phyloP scores from a whole-genome alignment of 2,797 vertebrate genomes.

The Ptychobarbus kaznakovi region DNA sequence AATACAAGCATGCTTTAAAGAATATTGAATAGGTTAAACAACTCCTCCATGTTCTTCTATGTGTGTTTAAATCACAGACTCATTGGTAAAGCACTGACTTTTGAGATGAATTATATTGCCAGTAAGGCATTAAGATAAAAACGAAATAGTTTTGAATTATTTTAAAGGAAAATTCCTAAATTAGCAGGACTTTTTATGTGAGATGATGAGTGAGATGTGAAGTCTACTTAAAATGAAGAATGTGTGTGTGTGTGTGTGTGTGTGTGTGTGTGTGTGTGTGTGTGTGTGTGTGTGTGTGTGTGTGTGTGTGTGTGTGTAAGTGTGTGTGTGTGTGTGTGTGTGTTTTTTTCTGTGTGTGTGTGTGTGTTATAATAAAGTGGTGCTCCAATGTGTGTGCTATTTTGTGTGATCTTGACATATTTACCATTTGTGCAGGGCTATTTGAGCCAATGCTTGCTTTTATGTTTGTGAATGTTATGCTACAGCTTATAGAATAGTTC shows the following conservation, averaged over 20 bases:
- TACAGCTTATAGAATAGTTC: no score
- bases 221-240: background rate
- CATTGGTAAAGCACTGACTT: constrained; percentile 4
- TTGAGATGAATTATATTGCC: constrained; percentile 15
- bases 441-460: no score
- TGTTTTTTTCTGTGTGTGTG: no score
- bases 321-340: no score
- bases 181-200: background rate
- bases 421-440: no score
- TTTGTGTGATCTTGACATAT: no score
- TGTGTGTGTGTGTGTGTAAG: no score
- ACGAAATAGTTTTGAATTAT: background rate
- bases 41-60: constrained; percentile 16
- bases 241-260: background rate
- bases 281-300: no score
- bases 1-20: constrained; percentile 63
- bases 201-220: background rate
- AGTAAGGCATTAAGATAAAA: background rate
- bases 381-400: no score
- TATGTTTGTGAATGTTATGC: no score
- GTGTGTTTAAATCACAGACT: constrained; percentile 29
- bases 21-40: constrained; percentile 44
- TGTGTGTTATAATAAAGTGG: no score
- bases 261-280: background rate
- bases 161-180: background rate